Evolutionary conservation across 2,888 invertebrate genomes (phyloP), one percentile per base, ranked within the genome.

Genomic region (Andrena fulva): DNA sequence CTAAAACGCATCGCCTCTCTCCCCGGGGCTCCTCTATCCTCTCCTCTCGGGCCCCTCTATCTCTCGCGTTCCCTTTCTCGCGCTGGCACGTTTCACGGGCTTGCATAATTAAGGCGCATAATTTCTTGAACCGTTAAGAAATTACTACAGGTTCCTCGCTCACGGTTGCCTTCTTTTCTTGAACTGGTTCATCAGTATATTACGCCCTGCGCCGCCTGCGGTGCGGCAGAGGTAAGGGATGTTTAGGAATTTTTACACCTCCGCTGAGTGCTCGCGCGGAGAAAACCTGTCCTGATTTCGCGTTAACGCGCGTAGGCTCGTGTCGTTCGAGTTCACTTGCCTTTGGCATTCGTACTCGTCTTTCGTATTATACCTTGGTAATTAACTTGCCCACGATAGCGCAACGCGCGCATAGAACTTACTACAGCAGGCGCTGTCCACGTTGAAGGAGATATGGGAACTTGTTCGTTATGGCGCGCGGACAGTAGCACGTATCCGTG

Each of bases 71-170:
- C 52, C 35, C 33, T 67, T 42, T 59, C 33, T 35, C 50, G 50
- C 68, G 27, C 42, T 66, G 52, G 48, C 56, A 52, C 42, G 75
- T 56, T 80, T 31, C 68, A 35, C 81, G 54, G 24, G 64, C 72
- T 80, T 70, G 84, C 80, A 89, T 87, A 89, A 88, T 89, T 82
- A 77, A 77, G 73, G 66, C 73, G 78, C 82, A 75, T 82, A 87
- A 85, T 89, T 89, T 84, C 77, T 82, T 64, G 74, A 85, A 89
- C 79, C 82, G 82, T 87, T 87, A 84, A 89, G 82, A 85, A 88
- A 87, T 89, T 85, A 82, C 84, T 79, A 67, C 79, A 70, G 75
- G 56, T 50, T 69, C 29, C 52, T 20, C 54, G 59, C 73, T 52
- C 63, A 10, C 50, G 54, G 68, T 59, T 16, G 74, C 77, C 56